Evolutionary conservation across 2,113 vertebrate species (phyloP), one percentile per base, ranked within the genome.

Genomic region (Centropus unirufus): DNA sequence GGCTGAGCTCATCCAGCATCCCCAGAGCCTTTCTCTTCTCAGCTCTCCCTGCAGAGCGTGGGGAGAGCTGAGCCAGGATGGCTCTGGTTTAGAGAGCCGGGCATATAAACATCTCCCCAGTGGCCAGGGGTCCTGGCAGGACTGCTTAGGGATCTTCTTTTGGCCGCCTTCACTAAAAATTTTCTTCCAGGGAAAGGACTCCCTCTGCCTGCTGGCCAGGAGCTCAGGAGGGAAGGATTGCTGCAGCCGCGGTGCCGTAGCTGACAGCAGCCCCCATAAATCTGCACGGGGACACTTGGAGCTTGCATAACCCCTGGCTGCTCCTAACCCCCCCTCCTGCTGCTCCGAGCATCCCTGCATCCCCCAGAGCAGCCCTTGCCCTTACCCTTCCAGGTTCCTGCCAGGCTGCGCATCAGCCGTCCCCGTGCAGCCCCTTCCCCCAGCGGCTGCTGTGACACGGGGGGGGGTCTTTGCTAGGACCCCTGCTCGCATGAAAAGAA

Each of bases 161-260:
- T 80, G 88, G 79, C 87, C 83, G 93, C 86, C 73, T 92, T 83
- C 14, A 5, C 75, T 63, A 73, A n/a, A 39, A 8, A 66, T 94
- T 57, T 80, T 93, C 94, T 96, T 83, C 88, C 92, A 93, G 76
- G 96, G 68, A 83, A 95, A 97, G 95, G 95, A 96, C 95, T 96
- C 95, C 96, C 95, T 96, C 96, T 96, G 95, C 90, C 96, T 96
- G 95, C 88, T 90, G 90, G 92, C 95, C 36, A 20, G 1, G 30
- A 11, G 94, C 91, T 92, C 14, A 1, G 66, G 85, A 84, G 83
- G 85, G 89, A 73, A 73, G 90, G 79, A 57, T 47, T 77, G 82
- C 93, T 89, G 94, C 91, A 69, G 91, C 80, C 8, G 16, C 54
- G 8, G 72, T 29, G 89, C 49, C 0, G 29, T 5, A 8, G 93